These are phyloP conservation scores for Ctenodactylus gundi DNA, from an alignment of 2,113 vertebrate species.

Conservation along the genomic window DNA sequence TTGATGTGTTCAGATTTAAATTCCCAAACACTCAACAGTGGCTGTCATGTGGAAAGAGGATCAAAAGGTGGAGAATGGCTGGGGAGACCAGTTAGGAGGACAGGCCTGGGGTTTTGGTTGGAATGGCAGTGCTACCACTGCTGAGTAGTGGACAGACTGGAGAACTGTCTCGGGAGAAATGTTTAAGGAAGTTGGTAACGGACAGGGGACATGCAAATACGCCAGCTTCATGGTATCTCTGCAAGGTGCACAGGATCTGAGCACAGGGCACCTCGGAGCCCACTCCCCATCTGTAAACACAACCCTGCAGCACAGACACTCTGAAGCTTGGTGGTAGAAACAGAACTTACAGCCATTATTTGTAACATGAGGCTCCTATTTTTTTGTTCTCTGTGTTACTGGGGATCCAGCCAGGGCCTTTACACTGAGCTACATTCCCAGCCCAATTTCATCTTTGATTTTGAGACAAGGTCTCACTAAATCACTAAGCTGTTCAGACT, in stretches of 20 bases:
- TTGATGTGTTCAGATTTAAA: background rate
- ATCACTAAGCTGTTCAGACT: too few species aligned
- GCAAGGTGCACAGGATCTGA: background rate
- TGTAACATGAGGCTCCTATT: background rate
- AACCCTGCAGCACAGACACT: background rate
- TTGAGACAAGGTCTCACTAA: too few species aligned
- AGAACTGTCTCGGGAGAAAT: background rate
- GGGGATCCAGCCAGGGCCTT: too few species aligned
- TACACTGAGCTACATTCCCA: too few species aligned
- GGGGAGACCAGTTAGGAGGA: background rate
- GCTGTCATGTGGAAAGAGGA: background rate
- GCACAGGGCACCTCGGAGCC: too few species aligned
- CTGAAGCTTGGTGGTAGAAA: background rate
- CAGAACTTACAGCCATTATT: background rate
- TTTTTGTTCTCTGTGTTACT: too few species aligned
- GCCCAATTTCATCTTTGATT: too few species aligned
- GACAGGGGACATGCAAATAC: background rate
- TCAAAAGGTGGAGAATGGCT: background rate
- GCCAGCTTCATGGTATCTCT: background rate
- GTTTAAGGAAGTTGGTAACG: conserved; percentile 18
- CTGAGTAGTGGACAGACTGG: background rate
- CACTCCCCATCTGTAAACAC: background rate
- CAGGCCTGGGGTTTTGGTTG: background rate
- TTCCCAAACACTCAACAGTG: background rate
- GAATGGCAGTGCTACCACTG: background rate